Evolutionary conservation across 2,797 vertebrate species (phyloP), one percentile per base, ranked within the genome.

Genomic region (Anomalospiza imberbis): DNA sequence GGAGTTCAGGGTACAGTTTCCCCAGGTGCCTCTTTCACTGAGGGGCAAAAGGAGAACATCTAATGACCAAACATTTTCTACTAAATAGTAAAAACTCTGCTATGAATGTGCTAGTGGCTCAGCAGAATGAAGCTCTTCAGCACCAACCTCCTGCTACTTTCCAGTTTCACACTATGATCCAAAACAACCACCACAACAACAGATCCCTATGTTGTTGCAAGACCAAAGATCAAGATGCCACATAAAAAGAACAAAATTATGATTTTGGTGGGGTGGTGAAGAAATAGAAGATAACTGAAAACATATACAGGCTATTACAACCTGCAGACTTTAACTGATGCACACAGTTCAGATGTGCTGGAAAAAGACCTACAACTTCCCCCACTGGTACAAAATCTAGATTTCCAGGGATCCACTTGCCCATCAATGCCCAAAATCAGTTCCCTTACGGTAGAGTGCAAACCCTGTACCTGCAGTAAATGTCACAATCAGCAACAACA

Each of bases 401-500:
- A 61, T 38, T 57, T 50, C 40, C 17, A n/a, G 15, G 25, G 36
- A 70, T 58, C 5, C 55, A 2, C 19, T 55, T 55, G 18, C 32
- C 54, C 34, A 31, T 42, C 29, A 7, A 5, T 4, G 8, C n/a
- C 28, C 51, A 17, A 45, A 45, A 74, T 26, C 34, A 7, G 26
- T 45, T 57, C 7, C 40, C 42, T 53, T 31, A 31, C 0, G 1
- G 73, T 44, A 76, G 17, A 0, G 0, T 15, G 31, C 29, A 53
- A 51, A n/a, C 24, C 32, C 61, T 14, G 7, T 25, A n/a, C 40
- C 50, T 26, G 50, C 53, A 17, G 38, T 14, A 67, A 71, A 60
- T 0, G 13, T 28, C 68, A 36, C 3, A 5, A 53, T 12, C 1
- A 0, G 22, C 0, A 0, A 70, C 2, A 1, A 48, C 1, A 76